Evolutionary conservation across 2,113 vertebrate genomes (phyloP).

Genomic region (Cyprinus carpio): DNA sequence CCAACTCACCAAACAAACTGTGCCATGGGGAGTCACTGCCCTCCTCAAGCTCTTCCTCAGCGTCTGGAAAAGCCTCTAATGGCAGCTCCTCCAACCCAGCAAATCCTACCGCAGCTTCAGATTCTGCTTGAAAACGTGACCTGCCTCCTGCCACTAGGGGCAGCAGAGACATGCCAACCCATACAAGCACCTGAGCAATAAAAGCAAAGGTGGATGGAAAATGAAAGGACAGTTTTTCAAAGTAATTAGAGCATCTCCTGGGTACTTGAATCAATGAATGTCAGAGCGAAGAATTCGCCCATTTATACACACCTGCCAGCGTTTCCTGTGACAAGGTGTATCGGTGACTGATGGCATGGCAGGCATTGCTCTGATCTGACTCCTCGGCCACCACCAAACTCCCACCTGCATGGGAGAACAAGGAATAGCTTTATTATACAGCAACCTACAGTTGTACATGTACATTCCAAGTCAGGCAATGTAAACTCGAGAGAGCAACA

Average conservation of each 20-base stretch:
- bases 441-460: neutral
- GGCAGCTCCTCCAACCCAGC: slow-evolving; percentile 64
- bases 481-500: slow-evolving; percentile 69
- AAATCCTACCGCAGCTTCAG: slow-evolving; percentile 57
- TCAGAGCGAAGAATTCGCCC: neutral
- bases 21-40: slow-evolving; percentile 70
- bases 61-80: slow-evolving; percentile 67
- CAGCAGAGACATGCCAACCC: slow-evolving; percentile 74
- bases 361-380: slow-evolving; percentile 58
- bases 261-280: neutral
- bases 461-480: slow-evolving; percentile 59
- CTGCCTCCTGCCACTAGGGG: slow-evolving; percentile 72
- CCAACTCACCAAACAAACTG: slow-evolving; percentile 68
- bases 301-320: slow-evolving; percentile 58
- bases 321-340: slow-evolving; percentile 52
- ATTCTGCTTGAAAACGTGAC: slow-evolving; percentile 59
- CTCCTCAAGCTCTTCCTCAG: slow-evolving; percentile 63
- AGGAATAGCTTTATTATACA: slow-evolving; percentile 56
- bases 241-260: slow-evolving; percentile 22
- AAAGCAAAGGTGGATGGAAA: slow-evolving; percentile 18
- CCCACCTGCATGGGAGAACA: slow-evolving; percentile 74
- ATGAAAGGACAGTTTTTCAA: slow-evolving; percentile 12
- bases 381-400: slow-evolving; percentile 64
- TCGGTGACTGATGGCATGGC: slow-evolving; percentile 61
- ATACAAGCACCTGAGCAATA: slow-evolving; percentile 69